Conservation (phyloP, 2,113 vertebrate species). For the Cynocephalus volans region DNA sequence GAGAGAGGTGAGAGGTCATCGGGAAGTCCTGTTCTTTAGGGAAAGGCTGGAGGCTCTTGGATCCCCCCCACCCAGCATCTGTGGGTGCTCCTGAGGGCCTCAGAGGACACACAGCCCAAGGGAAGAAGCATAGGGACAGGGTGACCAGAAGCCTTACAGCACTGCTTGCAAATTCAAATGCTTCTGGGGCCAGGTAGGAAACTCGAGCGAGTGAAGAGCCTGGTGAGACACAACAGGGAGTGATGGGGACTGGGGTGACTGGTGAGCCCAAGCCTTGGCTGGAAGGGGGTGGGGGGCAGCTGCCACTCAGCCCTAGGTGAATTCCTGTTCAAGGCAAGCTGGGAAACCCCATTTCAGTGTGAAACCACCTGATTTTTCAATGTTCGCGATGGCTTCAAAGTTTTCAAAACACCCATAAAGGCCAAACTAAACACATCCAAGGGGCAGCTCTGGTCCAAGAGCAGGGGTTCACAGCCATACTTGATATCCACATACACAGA, state of each 20-base stretch:
- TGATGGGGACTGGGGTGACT: neutral
- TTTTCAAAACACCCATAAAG: constrained; percentile 3
- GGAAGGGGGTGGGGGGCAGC: neutral
- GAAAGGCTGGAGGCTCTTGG: neutral
- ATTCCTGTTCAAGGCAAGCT: constrained; percentile 25
- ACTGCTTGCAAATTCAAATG: neutral
- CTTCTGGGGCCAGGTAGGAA: neutral
- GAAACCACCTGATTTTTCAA: constrained; percentile 42
- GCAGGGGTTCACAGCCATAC: neutral
- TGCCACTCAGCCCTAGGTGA: neutral
- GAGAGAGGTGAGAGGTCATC: neutral
- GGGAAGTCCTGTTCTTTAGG: neutral
- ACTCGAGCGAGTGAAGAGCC: neutral
- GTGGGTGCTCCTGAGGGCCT: neutral
- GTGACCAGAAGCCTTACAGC: neutral
- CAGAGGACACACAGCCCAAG: neutral
- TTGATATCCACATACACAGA: neutral
- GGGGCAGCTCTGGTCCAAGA: neutral
- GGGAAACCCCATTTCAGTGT: constrained; percentile 52
- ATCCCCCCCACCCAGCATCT: neutral
- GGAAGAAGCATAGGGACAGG: neutral
- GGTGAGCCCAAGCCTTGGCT: neutral
- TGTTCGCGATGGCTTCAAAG: neutral
- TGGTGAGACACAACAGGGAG: neutral
- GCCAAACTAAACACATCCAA: neutral